Evolutionary conservation across 2,888 invertebrate genomes (phyloP).

Genomic region (Sinohyriopsis cumingii): DNA sequence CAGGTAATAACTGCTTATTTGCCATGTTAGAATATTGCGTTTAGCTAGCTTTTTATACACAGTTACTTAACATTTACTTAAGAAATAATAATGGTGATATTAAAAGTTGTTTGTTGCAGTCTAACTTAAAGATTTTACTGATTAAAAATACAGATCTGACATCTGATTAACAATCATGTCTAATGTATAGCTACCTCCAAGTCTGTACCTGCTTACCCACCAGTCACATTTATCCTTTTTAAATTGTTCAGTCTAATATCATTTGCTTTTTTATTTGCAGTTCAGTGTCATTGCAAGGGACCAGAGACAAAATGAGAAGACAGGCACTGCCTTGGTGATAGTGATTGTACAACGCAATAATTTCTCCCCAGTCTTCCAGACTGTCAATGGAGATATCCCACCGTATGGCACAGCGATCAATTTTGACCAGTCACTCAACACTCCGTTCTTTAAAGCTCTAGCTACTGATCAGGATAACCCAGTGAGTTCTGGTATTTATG

Average conservation of each 20-base stretch:
- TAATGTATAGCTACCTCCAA: too few relatives aligned
- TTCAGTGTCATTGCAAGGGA: slow-evolving; percentile 57
- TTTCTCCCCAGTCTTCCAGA: slow-evolving; percentile 40
- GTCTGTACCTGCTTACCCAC: too few relatives aligned
- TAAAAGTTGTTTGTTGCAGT: too few relatives aligned
- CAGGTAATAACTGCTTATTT: too few relatives aligned
- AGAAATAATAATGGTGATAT: too few relatives aligned
- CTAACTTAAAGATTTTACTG: too few relatives aligned
- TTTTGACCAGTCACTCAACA: slow-evolving; percentile 41
- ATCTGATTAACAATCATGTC: too few relatives aligned
- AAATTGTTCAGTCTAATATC: slow-evolving; percentile 18
- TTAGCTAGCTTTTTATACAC: too few relatives aligned
- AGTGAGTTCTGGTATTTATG: slow-evolving; percentile 11
- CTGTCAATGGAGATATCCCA: slow-evolving; percentile 3
- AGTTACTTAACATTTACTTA: too few relatives aligned
- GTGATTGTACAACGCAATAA: slow-evolving; percentile 51
- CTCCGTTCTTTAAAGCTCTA: slow-evolving; percentile 27
- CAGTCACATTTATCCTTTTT: too few relatives aligned
- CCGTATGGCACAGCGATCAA: slow-evolving; percentile 29
- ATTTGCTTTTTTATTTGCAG: slow-evolving; percentile 33
- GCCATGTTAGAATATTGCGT: too few relatives aligned
- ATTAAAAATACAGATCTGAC: too few relatives aligned
- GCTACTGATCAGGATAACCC: slow-evolving; percentile 38
- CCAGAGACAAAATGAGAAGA: slow-evolving; percentile 46
- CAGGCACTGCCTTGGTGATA: slow-evolving; percentile 33